phyloP scores from a whole-genome alignment of 2,888 invertebrate species.

The Acanthopleura granulata region DNA sequence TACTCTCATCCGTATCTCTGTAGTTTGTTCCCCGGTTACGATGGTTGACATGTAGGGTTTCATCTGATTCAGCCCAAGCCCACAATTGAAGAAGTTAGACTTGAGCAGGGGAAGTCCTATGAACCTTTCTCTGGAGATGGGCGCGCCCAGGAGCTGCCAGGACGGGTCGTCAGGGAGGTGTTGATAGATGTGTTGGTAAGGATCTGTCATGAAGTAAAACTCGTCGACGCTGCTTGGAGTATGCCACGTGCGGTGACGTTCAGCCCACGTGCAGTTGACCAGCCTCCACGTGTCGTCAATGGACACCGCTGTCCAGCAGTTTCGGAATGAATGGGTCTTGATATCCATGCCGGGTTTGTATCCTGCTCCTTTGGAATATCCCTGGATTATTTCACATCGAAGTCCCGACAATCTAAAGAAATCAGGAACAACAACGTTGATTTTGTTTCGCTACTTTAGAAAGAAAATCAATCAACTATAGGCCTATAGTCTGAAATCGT shows the following conservation, averaged over 20 bases:
- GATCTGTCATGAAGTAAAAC: conserved; percentile 69
- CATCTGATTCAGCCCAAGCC: conserved; percentile 39
- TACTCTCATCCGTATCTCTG: conserved; percentile 29
- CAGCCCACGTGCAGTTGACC: conserved; percentile 99
- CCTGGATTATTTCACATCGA: conserved; percentile 98
- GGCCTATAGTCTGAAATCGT: no score
- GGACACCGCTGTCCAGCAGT: conserved; percentile 98
- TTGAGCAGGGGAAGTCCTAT: conserved; percentile 70
- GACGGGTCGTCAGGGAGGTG: conserved; percentile 66
- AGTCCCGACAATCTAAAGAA: conserved; percentile 91
- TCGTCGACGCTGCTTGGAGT: conserved; percentile 61
- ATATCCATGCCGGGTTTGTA: conserved; percentile 86
- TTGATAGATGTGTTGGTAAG: conserved; percentile 68
- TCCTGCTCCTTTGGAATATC: conserved; percentile 97
- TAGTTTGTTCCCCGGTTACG: conserved; percentile 30
- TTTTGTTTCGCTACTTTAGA: conserved; percentile 54
- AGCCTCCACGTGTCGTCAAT: conserved; percentile 98
- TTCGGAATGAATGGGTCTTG: conserved; percentile 78
- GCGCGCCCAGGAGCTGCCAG: conserved; percentile 71
- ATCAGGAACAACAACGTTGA: background rate
- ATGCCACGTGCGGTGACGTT: conserved; percentile 75
- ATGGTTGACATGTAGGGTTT: conserved; percentile 25
- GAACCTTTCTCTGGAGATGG: conserved; percentile 70
- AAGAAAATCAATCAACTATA: no score
- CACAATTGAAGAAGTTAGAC: conserved; percentile 70